Evolutionary conservation across 2,797 vertebrate species (phyloP).

Genomic region (Gallinago stenura): DNA sequence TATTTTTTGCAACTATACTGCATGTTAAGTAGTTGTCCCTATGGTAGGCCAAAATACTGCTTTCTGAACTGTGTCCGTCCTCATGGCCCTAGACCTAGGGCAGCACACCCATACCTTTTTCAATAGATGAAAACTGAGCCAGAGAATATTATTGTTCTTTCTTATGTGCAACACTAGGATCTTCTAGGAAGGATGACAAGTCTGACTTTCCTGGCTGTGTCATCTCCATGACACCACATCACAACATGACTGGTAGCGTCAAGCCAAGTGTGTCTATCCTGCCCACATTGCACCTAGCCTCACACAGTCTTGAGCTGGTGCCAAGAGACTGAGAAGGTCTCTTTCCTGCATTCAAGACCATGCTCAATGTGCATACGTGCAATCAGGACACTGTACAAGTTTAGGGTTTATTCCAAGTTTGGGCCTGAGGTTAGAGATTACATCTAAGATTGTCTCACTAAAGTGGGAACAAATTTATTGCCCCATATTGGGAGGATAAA

Average conservation of each 20-base stretch:
- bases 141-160: neutral
- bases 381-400: neutral
- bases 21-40: neutral
- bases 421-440: neutral
- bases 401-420: neutral
- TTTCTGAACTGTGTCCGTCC: neutral
- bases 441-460: neutral
- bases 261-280: neutral
- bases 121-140: neutral
- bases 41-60: neutral
- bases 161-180: neutral
- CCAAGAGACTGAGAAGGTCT: neutral
- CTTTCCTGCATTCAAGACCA: neutral
- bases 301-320: neutral
- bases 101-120: neutral
- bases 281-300: too few species aligned
- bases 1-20: neutral
- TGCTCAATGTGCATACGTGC: neutral
- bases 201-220: neutral
- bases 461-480: neutral
- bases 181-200: neutral
- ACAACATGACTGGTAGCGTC: neutral
- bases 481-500: neutral
- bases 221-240: neutral
- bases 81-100: neutral